These are phyloP conservation scores for Aurelia aurita DNA, from an alignment of 30 jellyfish, hydroid and myxozoan genomes.

Conservation along the genomic window DNA sequence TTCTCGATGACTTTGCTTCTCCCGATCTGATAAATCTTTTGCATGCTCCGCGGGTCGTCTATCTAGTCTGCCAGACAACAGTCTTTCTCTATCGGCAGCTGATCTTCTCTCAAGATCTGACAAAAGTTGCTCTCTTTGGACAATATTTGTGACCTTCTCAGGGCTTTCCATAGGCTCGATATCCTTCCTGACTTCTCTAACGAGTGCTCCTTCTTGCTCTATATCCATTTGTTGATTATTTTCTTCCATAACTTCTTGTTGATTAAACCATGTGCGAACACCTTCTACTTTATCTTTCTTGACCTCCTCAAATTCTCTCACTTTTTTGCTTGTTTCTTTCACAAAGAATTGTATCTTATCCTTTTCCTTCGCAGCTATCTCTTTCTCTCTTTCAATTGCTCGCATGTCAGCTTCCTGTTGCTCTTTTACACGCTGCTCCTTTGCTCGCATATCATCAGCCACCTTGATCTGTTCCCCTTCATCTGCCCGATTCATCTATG, in stretches of 20 bases:
- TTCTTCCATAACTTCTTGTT: too few relatives aligned
- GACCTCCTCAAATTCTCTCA: background rate
- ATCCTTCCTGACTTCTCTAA: too few relatives aligned
- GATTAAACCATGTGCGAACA: too few relatives aligned
- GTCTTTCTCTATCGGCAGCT: too few relatives aligned
- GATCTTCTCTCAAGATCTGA: constrained; percentile 25
- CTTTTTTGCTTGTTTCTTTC: background rate
- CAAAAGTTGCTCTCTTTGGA: background rate
- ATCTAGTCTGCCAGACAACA: background rate
- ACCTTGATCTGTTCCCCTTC: constrained; percentile 1
- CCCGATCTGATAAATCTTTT: constrained; percentile 14
- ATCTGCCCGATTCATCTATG: constrained; percentile 13
- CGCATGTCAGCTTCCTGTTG: too few relatives aligned
- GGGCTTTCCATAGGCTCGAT: background rate
- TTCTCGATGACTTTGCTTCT: background rate
- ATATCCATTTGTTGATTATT: too few relatives aligned
- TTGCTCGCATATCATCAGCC: background rate
- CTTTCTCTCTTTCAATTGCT: too few relatives aligned
- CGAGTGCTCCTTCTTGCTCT: too few relatives aligned
- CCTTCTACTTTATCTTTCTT: too few relatives aligned
- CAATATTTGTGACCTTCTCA: background rate
- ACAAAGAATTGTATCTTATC: background rate
- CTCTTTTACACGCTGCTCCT: too few relatives aligned
- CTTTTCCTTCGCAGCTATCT: background rate
- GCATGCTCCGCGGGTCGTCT: constrained; percentile 16